Base-by-base conservation (phyloP, 2,797 vertebrate genomes). In the Crenichthys baileyi region DNA sequence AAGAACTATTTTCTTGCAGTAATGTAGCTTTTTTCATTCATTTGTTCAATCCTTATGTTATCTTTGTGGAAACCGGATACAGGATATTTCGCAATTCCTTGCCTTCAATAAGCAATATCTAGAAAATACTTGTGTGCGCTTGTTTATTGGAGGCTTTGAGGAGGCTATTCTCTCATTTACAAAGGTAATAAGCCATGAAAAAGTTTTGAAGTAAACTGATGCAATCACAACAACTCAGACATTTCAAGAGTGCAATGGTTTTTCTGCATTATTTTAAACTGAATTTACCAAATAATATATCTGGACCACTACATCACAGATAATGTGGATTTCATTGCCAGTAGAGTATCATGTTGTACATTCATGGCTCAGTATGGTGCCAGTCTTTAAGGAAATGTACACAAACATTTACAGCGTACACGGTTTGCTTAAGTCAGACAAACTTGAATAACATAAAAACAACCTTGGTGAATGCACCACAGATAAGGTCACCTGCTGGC, bases 281-380 rank as follows among this genome's bases (percentile, higher is more conserved):
- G 44, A 79, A 78, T 78, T 79, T 51, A 80, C 74, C 67, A 8
- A 82, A 76, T 77, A 63, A 87, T 78, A 90, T 83, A 73, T 90
- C 86, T 83, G 83, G 85, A 92, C 81, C 70, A 87, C 78, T n/a
- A 92, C 90, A 86, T 78, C 83, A 90, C 87, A 86, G 84, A 80
- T 84, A 80, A 87, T 60, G 67, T 77, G 76, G 80, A 65, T 63
- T 79, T 89, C 73, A 53, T 86, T 58, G 78, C 83, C 85, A 76
- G 76, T 85, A 87, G 73, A 84, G 79, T 84, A 79, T 82, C 73
- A 86, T 76, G 80, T 86, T 90, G 87, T 90, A 92, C 91, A 93
- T 93, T 91, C 88, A 91, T 74, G 90, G 92, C 91, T 85, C 83
- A 72, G n/a, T 91, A 91, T 90, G 88, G 73, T 41, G 89, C 90